Percentiles rank a stretch among this genome's conserved stretches.
Evolutionary conservation across 2,797 vertebrate genomes (phyloP).

Genomic region (Eulemur coronatus): DNA sequence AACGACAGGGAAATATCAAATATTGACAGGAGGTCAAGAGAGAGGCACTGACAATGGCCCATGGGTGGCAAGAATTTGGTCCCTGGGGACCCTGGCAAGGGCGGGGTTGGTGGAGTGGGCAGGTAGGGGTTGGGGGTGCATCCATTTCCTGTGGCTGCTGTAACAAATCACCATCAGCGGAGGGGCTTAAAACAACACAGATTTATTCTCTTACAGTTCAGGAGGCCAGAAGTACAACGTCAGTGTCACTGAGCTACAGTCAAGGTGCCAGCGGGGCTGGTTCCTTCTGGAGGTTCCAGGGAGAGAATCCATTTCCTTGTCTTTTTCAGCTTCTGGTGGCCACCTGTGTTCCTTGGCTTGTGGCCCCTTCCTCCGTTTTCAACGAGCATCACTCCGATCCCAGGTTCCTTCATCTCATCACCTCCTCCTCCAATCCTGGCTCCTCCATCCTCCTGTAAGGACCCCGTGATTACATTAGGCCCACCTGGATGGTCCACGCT

Average conservation of each 20-base stretch:
- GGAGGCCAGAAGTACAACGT: neutral
- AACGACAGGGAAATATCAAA: neutral
- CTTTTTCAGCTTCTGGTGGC: neutral
- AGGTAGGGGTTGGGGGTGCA: neutral
- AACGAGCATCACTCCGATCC: neutral
- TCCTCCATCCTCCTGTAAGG: neutral
- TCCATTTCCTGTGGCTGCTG: neutral
- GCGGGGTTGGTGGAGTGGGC: too few species aligned
- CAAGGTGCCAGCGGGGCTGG: neutral
- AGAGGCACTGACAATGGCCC: neutral
- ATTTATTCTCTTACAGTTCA: neutral
- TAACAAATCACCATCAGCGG: neutral
- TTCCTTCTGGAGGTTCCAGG: neutral
- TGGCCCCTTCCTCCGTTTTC: neutral
- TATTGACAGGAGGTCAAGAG: neutral
- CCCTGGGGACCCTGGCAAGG: neutral
- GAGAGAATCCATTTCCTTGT: neutral
- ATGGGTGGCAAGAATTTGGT: neutral
- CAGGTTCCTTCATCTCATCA: neutral
- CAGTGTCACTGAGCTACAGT: neutral
- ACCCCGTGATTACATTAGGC: neutral
- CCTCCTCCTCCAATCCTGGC: neutral
- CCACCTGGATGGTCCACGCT: neutral
- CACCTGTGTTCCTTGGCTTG: neutral
- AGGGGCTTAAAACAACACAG: neutral